A percentile compares a stretch with the other conserved stretches of the same genome.
These are phyloP conservation scores for Tipula vernalis DNA, from an alignment of 2,888 invertebrate genomes.

Conservation along the genomic window DNA sequence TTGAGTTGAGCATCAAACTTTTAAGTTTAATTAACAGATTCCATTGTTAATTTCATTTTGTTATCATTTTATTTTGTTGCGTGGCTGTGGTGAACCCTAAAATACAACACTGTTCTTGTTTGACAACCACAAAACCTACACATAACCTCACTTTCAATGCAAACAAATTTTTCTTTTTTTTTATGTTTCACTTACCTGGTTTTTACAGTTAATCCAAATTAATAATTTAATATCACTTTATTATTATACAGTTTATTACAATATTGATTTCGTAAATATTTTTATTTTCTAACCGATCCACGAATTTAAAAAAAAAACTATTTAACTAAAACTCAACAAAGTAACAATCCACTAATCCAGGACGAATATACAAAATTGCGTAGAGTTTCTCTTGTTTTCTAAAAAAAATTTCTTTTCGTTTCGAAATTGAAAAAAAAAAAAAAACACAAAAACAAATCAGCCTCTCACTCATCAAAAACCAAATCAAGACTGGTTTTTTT, in stretches of 20 bases:
- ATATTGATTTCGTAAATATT: background rate
- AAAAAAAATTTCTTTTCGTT: background rate
- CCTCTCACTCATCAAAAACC: background rate
- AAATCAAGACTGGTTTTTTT: background rate
- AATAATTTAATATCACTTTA: background rate
- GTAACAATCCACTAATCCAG: background rate
- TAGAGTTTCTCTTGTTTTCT: background rate
- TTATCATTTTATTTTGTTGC: background rate
- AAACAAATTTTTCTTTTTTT: background rate
- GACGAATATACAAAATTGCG: background rate
- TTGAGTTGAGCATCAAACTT: no score
- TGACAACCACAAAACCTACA: background rate
- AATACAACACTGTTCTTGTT: background rate
- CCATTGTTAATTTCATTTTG: no score
- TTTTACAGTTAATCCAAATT: background rate
- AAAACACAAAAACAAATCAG: background rate
- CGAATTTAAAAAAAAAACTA: background rate
- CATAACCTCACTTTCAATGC: background rate
- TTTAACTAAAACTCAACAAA: background rate
- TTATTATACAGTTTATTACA: background rate
- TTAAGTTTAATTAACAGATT: no score
- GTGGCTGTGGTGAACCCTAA: background rate
- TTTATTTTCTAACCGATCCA: background rate
- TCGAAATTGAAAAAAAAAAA: background rate
- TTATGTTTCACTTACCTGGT: background rate